phyloP scores from a whole-genome alignment of 2,888 invertebrate genomes.

The Ochlodes sylvanus region DNA sequence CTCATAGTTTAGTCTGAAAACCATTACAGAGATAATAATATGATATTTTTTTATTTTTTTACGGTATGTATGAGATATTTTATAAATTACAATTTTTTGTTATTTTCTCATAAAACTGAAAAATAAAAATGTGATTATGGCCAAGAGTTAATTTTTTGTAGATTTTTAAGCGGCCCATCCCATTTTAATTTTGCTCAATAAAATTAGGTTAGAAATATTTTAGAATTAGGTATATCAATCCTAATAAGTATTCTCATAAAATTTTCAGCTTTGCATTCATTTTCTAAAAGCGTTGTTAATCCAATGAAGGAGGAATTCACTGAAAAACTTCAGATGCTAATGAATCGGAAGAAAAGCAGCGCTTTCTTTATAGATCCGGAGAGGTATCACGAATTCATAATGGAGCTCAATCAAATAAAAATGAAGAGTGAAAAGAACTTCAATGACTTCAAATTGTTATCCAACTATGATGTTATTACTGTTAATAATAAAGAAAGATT shows the following conservation, averaged over 20 bases:
- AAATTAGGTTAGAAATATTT: too few relatives aligned
- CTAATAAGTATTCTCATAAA: not conserved
- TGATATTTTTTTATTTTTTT: too few relatives aligned
- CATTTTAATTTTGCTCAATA: too few relatives aligned
- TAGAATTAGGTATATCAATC: too few relatives aligned
- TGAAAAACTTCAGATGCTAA: conserved; percentile 56
- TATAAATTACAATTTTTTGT: too few relatives aligned
- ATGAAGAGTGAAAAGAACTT: conserved; percentile 57
- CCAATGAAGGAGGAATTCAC: conserved; percentile 65
- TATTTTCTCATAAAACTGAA: too few relatives aligned
- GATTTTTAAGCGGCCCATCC: too few relatives aligned
- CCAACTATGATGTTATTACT: conserved; percentile 63
- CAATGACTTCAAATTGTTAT: conserved; percentile 67
- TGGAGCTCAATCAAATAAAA: conserved; percentile 62
- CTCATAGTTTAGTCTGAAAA: too few relatives aligned
- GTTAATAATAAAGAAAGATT: conserved; percentile 59
- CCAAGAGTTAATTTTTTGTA: too few relatives aligned
- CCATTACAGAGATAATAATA: too few relatives aligned
- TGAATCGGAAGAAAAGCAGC: conserved; percentile 65
- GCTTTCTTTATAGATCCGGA: conserved; percentile 57
- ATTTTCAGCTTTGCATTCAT: conserved; percentile 30
- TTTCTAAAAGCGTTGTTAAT: conserved; percentile 50
- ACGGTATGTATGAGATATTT: too few relatives aligned
- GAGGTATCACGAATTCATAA: conserved; percentile 65
- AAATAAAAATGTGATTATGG: too few relatives aligned